These are phyloP conservation scores for Drosophila teissieri DNA, from an alignment of 1,140 invertebrate species.

Conservation along the genomic window DNA sequence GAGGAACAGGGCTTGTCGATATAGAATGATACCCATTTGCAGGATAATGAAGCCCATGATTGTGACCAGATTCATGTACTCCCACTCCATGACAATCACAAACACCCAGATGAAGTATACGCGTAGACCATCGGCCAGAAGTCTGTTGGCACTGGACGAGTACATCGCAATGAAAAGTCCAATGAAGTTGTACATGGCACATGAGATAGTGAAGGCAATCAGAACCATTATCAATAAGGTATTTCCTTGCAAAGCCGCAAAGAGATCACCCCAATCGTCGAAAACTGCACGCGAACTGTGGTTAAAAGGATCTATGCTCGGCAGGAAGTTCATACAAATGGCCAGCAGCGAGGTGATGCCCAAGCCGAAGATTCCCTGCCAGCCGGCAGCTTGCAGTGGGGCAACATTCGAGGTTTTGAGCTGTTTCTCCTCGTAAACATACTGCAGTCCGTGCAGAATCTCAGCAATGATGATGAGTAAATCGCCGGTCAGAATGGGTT, in stretches of 20 bases:
- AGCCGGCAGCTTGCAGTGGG: constrained; percentile 91
- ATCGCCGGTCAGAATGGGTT: constrained; percentile 95
- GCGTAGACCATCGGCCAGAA: constrained; percentile 95
- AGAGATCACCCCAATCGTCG: constrained; percentile 94
- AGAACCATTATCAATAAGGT: constrained; percentile 84
- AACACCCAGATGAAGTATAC: constrained; percentile 96
- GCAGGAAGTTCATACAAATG: constrained; percentile 94
- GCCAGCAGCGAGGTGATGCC: constrained; percentile 89
- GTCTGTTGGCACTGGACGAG: constrained; percentile 95
- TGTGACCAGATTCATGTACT: constrained; percentile 92
- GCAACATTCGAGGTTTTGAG: constrained; percentile 92
- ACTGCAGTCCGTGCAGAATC: constrained; percentile 95
- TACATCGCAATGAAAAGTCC: constrained; percentile 98
- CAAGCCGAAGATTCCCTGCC: constrained; percentile 97
- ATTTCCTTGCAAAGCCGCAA: constrained; percentile 90
- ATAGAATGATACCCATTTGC: constrained; percentile 90
- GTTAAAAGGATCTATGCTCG: constrained; percentile 90
- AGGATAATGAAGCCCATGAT: constrained; percentile 90
- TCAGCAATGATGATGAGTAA: constrained; percentile 96
- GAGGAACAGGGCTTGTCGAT: constrained; percentile 89
- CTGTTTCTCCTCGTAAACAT: constrained; percentile 98
- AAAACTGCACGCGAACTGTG: constrained; percentile 91
- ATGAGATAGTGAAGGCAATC: constrained; percentile 93
- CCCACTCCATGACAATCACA: constrained; percentile 90
- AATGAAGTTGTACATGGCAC: constrained; percentile 98